Conservation (phyloP, 2,113 vertebrate genomes). For the Platysteira castanea region DNA sequence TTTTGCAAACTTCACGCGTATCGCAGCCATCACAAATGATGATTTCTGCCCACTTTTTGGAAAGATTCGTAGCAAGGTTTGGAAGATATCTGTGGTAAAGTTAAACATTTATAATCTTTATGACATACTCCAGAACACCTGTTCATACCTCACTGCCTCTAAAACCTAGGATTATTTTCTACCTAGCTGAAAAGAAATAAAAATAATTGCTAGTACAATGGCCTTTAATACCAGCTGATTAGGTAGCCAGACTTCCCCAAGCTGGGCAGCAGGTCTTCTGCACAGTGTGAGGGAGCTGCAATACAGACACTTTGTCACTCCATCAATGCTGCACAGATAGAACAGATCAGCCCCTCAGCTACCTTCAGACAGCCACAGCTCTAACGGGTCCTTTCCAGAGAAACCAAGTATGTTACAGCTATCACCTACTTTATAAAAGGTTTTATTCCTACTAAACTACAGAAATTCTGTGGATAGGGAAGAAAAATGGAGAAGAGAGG, state of each 20-base stretch:
- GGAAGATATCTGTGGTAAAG: background rate
- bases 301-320: background rate
- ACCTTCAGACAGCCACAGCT: background rate
- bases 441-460: background rate
- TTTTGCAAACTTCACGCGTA: background rate
- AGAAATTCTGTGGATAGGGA: background rate
- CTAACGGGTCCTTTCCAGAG: background rate
- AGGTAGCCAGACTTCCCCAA: background rate
- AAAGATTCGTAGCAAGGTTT: background rate
- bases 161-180: background rate
- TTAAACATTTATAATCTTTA: background rate
- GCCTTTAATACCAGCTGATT: background rate
- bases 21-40: background rate
- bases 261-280: background rate
- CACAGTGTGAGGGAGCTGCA: background rate
- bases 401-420: background rate
- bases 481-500: background rate
- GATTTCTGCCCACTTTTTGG: background rate
- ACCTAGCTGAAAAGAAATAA: background rate
- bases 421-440: background rate
- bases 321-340: background rate
- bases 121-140: background rate
- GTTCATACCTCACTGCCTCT: background rate
- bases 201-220: background rate
- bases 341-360: background rate